Conservation (phyloP, 2,888 invertebrate genomes). For the Pseudococcus longispinus region DNA sequence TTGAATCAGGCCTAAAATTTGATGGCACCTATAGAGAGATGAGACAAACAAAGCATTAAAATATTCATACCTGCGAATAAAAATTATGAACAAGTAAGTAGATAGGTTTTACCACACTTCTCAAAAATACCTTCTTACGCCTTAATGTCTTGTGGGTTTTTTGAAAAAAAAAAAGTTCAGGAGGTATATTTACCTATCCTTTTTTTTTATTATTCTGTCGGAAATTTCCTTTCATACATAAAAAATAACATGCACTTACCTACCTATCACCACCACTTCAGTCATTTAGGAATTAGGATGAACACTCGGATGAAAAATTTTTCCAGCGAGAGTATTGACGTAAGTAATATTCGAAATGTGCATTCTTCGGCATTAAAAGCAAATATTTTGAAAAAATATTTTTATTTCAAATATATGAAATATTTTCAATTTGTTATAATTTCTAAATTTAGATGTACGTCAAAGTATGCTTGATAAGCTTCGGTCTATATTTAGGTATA, state of each 20-base stretch:
- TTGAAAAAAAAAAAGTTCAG: no score
- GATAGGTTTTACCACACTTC: no score
- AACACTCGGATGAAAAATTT: not conserved
- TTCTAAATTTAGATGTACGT: not conserved
- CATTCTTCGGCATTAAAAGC: not conserved
- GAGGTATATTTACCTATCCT: no score
- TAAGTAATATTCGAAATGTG: not conserved
- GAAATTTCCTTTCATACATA: not conserved
- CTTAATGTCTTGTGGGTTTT: no score
- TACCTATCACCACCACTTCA: not conserved
- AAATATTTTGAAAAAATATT: not conserved
- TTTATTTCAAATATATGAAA: not conserved
- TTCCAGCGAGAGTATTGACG: constrained; percentile 3
- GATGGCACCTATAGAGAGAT: no score
- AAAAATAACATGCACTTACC: not conserved
- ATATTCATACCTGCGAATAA: no score
- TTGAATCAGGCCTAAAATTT: no score
- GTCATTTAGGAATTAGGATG: not conserved
- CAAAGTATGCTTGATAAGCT: not conserved
- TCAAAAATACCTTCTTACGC: no score
- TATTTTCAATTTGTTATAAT: not conserved
- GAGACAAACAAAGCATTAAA: no score
- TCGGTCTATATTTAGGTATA: not conserved
- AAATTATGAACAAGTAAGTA: no score
- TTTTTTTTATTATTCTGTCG: no score